phyloP scores from a whole-genome alignment of 2,888 invertebrate genomes.

The Drosophila infuscata region DNA sequence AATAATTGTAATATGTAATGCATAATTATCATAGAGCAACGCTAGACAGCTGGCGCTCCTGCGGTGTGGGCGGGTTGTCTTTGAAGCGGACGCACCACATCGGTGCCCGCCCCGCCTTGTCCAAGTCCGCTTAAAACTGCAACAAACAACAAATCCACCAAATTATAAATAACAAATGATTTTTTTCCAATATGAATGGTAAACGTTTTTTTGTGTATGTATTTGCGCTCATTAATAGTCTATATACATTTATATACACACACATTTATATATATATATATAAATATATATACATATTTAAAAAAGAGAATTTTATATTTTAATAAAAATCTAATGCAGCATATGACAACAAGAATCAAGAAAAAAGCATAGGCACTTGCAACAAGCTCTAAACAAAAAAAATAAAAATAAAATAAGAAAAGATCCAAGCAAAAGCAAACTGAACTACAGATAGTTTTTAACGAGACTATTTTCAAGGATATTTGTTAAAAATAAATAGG shows the following conservation, averaged over 20 bases:
- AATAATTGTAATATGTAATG: constrained; percentile 71
- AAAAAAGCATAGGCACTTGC: constrained; percentile 41
- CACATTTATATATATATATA: constrained; percentile 1
- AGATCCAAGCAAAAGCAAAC: constrained; percentile 20
- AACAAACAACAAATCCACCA: constrained; percentile 78
- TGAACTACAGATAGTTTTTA: constrained; percentile 68
- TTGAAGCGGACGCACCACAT: constrained; percentile 24
- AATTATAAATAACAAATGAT: constrained; percentile 60
- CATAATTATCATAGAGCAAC: constrained; percentile 52
- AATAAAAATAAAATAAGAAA: constrained; percentile 36
- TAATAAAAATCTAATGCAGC: constrained; percentile 63
- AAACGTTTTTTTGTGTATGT: constrained; percentile 62
- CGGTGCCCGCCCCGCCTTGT: constrained; percentile 47
- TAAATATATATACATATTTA: constrained; percentile 29
- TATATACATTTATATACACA: constrained; percentile 49
- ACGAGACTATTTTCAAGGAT: constrained; percentile 59
- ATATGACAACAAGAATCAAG: constrained; percentile 60
- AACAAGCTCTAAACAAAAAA: constrained; percentile 52
- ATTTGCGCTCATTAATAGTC: constrained; percentile 64
- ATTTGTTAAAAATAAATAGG: constrained; percentile 58
- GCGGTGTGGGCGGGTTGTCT: constrained; percentile 50
- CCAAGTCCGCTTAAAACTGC: constrained; percentile 67
- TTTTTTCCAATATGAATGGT: constrained; percentile 53
- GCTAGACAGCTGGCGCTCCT: constrained; percentile 52
- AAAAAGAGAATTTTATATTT: constrained; percentile 68